Evolutionary conservation across 2,797 vertebrate genomes (phyloP).

Genomic region (Takifugu ocellatus): DNA sequence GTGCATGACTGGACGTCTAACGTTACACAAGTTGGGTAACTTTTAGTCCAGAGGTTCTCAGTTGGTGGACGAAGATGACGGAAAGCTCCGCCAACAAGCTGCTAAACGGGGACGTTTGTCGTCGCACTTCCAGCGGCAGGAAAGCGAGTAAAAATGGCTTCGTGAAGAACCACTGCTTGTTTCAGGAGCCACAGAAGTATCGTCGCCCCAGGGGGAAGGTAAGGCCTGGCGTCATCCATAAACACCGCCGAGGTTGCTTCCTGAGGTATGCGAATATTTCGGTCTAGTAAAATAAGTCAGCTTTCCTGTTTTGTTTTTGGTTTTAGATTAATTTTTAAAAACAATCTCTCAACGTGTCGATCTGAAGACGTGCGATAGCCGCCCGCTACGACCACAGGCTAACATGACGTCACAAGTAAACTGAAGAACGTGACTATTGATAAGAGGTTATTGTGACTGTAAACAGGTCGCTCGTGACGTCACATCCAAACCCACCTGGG

Average conservation of each 20-base stretch:
- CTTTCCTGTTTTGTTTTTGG: too few relatives aligned
- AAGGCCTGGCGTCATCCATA: constrained; percentile 51
- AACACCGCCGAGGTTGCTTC: accelerated
- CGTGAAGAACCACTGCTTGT: constrained; percentile 70
- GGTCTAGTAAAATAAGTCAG: too few relatives aligned
- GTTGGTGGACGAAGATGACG: constrained; percentile 62
- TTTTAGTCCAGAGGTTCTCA: constrained; percentile 5
- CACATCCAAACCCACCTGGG: too few relatives aligned
- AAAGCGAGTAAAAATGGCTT: constrained; percentile 71
- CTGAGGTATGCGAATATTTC: neutral
- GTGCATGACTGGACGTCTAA: constrained; percentile 44
- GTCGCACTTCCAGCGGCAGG: constrained; percentile 53
- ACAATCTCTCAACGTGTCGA: too few relatives aligned
- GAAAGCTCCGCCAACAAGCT: constrained; percentile 71
- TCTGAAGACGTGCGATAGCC: neutral
- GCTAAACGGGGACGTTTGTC: constrained; percentile 67
- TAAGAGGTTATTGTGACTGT: too few relatives aligned
- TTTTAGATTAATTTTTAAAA: too few relatives aligned
- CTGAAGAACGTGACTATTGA: too few relatives aligned
- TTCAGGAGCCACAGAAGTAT: constrained; percentile 67
- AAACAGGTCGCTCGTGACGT: too few relatives aligned
- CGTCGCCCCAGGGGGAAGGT: constrained; percentile 71
- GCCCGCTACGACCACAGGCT: neutral
- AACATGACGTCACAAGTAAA: neutral
- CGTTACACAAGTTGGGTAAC: constrained; percentile 40